These are phyloP conservation scores for Brachyopa scutellaris DNA, from an alignment of 2,888 invertebrate genomes.

Conservation along the genomic window DNA sequence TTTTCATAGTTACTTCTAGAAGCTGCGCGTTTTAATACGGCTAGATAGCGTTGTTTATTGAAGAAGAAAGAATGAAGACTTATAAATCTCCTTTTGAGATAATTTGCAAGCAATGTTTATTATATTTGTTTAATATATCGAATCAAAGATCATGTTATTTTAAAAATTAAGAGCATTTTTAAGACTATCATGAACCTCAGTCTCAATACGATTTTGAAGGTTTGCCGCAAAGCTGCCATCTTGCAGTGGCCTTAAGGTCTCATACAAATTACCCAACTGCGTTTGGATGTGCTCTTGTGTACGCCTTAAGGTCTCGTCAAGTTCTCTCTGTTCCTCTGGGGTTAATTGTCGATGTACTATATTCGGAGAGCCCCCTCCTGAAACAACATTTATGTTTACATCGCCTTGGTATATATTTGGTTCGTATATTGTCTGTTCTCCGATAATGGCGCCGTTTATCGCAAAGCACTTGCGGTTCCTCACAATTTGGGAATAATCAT, in stretches of 20 bases:
- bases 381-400: conserved; percentile 19
- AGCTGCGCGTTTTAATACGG: too few species aligned
- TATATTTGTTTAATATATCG: not conserved
- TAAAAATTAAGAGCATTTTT: not conserved
- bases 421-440: conserved; percentile 10
- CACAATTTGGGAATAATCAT: conserved; percentile 16
- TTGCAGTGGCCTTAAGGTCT: not conserved
- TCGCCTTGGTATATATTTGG: not conserved
- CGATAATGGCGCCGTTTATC: not conserved
- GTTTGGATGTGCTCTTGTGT: not conserved
- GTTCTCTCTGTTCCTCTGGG: conserved; percentile 30
- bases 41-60: too few species aligned
- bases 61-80: too few species aligned
- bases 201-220: not conserved
- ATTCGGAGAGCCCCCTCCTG: conserved; percentile 16
- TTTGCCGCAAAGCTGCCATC: not conserved
- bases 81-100: too few species aligned
- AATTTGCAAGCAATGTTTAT: not conserved
- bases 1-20: too few species aligned
- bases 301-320: conserved; percentile 11
- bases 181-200: not conserved
- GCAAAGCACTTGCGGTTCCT: conserved; percentile 26
- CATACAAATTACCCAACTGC: not conserved
- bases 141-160: too few species aligned
- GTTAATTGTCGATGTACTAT: conserved; percentile 24